Evolutionary conservation across 2,888 invertebrate genomes (phyloP), one percentile per base, ranked within the genome.

Genomic region (Stenichneumon culpator): DNA sequence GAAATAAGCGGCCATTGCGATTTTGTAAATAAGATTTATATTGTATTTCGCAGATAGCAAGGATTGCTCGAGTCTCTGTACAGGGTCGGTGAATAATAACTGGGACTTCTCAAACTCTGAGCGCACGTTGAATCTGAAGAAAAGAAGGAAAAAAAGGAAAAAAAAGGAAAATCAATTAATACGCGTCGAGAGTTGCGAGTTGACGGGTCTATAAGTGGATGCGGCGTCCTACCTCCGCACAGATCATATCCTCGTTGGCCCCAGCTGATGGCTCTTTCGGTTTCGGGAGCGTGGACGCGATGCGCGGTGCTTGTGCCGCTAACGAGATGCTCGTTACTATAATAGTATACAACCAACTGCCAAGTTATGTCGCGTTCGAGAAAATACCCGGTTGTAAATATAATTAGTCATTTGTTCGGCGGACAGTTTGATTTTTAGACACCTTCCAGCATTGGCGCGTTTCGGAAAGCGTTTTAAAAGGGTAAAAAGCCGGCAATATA

Each of bases 161-260:
- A 3, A 16, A 44, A 44, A 3, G 16, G 44, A 92, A 92, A 93
- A 90, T 93, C 93, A 92, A 93, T 93, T 93, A 93, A 93, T 93
- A 93, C 90, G 90, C 89, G 93, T 93, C 93, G 89, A 88, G 89
- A 87, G 25, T 63, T 90, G 88, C 88, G 88, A 90, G 89, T 89
- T 93, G 93, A 93, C 92, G 90, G 86, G 90, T 93, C 93, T 93
- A 93, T 93, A 93, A 93, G 92, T 93, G 92, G 93, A 93, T 89
- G 87, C 82, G 87, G 86, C 78, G 63, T 68, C 50, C 28, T 32
- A 63, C 16, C 60, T 63, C 89, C 89, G 93, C 93, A 91, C 32
- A 63, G 16, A 88, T 93, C 93, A 92, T 91, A 93, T 92, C 91
- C 92, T 89, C 90, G 68, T 52, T 63, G 44, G 60, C 68, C 44